These are phyloP conservation scores for Polypedilum pembai DNA, from an alignment of 1,140 invertebrate genomes.

Conservation along the genomic window DNA sequence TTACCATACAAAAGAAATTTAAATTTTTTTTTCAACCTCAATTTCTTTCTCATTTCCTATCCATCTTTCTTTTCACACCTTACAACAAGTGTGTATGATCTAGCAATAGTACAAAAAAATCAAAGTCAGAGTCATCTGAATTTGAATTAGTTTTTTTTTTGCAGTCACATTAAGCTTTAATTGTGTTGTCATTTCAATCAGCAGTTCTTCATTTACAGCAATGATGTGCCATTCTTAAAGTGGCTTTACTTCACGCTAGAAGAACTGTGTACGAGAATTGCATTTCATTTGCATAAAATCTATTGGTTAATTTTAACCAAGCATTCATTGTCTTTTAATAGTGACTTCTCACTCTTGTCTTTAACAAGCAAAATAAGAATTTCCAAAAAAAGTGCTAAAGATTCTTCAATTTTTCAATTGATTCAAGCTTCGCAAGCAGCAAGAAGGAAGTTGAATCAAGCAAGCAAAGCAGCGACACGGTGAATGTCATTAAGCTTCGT, in stretches of 20 bases:
- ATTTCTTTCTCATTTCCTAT: conserved; percentile 19
- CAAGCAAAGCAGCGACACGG: background rate
- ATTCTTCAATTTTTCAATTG: no score
- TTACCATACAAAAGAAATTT: conserved; percentile 12
- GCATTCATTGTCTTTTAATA: background rate
- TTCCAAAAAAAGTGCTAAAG: no score
- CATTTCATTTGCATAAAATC: conserved; percentile 18
- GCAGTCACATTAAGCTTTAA: conserved; percentile 15
- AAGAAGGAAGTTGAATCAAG: conserved; percentile 8
- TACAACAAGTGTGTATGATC: background rate
- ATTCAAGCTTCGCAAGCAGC: background rate
- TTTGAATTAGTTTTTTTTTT: background rate
- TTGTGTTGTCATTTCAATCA: conserved; percentile 18
- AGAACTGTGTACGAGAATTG: background rate
- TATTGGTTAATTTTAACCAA: background rate
- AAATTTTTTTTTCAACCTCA: background rate
- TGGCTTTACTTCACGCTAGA: background rate
- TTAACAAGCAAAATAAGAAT: background rate
- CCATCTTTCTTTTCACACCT: background rate
- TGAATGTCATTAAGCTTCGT: conserved; percentile 12
- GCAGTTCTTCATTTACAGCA: conserved; percentile 5
- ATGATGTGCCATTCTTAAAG: background rate
- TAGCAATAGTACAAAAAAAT: background rate
- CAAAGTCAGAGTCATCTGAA: conserved; percentile 1
- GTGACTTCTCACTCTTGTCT: background rate